Evolutionary conservation across 2,113 vertebrate species (phyloP), one percentile per base, ranked within the genome.

Genomic region (Anthoscopus minutus): DNA sequence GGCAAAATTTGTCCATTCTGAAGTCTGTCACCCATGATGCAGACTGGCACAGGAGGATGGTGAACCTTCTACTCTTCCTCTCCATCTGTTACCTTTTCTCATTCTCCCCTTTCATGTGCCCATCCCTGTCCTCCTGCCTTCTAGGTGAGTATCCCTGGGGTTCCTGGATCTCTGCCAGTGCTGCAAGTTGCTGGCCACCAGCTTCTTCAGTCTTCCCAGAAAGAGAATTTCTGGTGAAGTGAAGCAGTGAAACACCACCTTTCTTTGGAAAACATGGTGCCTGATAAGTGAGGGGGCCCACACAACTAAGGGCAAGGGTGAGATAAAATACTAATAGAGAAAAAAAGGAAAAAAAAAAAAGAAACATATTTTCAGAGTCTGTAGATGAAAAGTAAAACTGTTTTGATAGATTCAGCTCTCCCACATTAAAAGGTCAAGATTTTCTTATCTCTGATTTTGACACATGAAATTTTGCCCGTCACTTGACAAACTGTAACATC

Each of bases 331-430:
- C 11, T 40, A 50, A 40, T 35, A 89, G 28, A 78, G 57, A 45
- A 11, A 47, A 24, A 38, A 56, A 60, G 24, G 28, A 65, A 70
- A 72, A 72, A 69, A 83, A 86, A 88, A 83, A 61, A 35, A 89
- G 88, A 74, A 94, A 73, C 30, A 40, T 77, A 3, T 93, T 90
- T 94, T 95, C 88, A 69, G 53, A 69, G 88, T 65, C 64, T 1
- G 30, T 53, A 94, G 92, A 95, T 88, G 86, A 80, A 96, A 96
- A 96, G 56, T 54, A 95, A 96, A 96, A 96, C 95, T 94, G 72
- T 89, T 96, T 78, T 80, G 74, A 87, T 56, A 93, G 81, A 71
- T 82, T 93, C 61, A 72, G 37, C 85, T 94, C 89, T 79, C 81
- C 48, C 81, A 87, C 40, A 0, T 65, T 88, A 74, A 93, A 95